These are phyloP conservation scores for Helicoverpa armigera DNA, from an alignment of 1,140 invertebrate genomes.

Conservation along the genomic window DNA sequence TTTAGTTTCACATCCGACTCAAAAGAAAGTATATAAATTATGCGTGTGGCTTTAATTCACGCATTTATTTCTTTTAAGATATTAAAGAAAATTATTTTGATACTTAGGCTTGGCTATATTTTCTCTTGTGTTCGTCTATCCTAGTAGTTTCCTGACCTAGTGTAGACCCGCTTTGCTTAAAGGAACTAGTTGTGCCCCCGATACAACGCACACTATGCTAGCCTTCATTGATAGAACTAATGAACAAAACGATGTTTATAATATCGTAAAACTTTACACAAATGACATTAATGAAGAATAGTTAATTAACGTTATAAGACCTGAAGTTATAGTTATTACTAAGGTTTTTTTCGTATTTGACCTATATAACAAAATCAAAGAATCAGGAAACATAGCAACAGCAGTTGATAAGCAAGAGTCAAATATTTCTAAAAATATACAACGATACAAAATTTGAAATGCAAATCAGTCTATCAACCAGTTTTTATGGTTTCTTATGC, in stretches of 20 bases:
- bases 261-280: background rate
- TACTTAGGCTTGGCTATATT: background rate
- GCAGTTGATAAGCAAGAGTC: too few relatives aligned
- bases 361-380: too few relatives aligned
- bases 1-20: background rate
- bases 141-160: conserved; percentile 18
- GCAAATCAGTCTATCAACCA: background rate
- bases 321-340: too few relatives aligned
- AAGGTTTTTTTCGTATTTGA: too few relatives aligned
- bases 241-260: background rate
- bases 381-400: too few relatives aligned
- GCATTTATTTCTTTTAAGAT: background rate
- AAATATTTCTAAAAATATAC: background rate
- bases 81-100: background rate
- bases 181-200: conserved; percentile 20
- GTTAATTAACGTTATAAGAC: background rate
- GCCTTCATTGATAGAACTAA: background rate
- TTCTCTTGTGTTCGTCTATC: background rate
- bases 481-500: background rate
- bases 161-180: conserved; percentile 20
- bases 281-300: background rate
- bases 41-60: conserved; percentile 1
- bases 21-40: conserved; percentile 28
- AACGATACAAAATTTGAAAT: conserved; percentile 1
- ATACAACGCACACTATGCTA: conserved; percentile 5